Conservation (phyloP, 2,113 vertebrate genomes). For the Eurypyga helias region DNA sequence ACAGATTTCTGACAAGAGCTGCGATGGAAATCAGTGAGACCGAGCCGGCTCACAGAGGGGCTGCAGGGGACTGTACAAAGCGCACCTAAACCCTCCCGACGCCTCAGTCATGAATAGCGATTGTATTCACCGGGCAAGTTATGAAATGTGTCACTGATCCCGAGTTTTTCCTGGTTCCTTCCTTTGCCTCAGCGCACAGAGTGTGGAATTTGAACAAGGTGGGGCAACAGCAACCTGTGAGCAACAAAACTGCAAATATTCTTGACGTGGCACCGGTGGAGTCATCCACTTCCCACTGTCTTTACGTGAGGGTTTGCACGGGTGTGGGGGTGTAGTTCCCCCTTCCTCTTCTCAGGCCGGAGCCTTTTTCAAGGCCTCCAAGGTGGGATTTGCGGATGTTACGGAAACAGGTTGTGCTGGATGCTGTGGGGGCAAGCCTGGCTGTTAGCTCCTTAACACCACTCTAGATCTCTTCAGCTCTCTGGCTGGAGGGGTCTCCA, state of each 20-base stretch:
- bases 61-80: neutral
- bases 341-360: neutral
- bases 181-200: neutral
- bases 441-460: neutral
- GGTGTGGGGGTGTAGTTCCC: neutral
- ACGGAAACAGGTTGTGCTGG: neutral
- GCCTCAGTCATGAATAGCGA: neutral
- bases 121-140: neutral
- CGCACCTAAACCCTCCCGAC: neutral
- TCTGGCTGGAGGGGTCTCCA: neutral
- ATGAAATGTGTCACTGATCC: neutral
- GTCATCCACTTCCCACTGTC: neutral
- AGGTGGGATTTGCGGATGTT: neutral
- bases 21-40: neutral
- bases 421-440: neutral
- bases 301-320: neutral
- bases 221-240: neutral
- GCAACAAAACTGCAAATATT: neutral
- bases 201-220: neutral
- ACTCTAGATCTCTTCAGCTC: neutral
- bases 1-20: neutral
- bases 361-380: neutral
- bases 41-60: neutral
- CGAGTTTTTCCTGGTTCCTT: neutral
- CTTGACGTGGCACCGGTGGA: neutral